Percentiles rank a stretch among this genome's conserved stretches.
phyloP scores from a whole-genome alignment of 2,797 vertebrate genomes.

The Gorsachius magnificus region DNA sequence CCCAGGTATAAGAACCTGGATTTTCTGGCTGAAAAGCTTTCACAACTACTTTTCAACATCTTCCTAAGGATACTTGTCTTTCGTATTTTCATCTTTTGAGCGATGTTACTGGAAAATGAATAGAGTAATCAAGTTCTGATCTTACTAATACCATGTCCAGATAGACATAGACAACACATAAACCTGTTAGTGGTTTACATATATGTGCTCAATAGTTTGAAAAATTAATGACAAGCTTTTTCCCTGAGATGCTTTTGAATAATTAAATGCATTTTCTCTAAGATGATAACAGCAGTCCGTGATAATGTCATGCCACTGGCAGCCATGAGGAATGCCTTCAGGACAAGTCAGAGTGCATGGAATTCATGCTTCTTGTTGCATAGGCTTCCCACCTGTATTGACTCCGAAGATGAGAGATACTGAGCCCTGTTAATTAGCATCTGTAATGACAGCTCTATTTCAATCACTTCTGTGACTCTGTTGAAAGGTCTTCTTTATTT shows the following conservation, averaged over 20 bases:
- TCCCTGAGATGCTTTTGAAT: background rate
- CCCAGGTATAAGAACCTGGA: background rate
- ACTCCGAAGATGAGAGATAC: background rate
- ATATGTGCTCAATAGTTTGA: background rate
- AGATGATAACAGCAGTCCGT: background rate
- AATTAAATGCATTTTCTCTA: background rate
- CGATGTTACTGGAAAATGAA: background rate
- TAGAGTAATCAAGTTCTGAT: background rate
- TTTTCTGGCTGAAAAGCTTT: background rate
- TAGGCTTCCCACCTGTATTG: background rate
- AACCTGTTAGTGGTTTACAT: background rate
- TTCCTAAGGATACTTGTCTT: background rate
- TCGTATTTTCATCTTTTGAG: background rate
- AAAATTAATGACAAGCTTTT: background rate
- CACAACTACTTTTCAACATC: background rate
- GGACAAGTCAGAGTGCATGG: background rate
- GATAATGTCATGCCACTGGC: background rate
- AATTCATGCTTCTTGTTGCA: background rate
- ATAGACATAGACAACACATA: background rate
- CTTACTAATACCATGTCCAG: background rate
- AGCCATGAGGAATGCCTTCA: background rate
- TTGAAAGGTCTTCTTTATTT: background rate
- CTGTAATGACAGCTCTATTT: background rate
- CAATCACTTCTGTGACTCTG: background rate
- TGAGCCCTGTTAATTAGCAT: background rate